Conservation (phyloP, 2,113 vertebrate genomes). For the Oreamnos americanus region DNA sequence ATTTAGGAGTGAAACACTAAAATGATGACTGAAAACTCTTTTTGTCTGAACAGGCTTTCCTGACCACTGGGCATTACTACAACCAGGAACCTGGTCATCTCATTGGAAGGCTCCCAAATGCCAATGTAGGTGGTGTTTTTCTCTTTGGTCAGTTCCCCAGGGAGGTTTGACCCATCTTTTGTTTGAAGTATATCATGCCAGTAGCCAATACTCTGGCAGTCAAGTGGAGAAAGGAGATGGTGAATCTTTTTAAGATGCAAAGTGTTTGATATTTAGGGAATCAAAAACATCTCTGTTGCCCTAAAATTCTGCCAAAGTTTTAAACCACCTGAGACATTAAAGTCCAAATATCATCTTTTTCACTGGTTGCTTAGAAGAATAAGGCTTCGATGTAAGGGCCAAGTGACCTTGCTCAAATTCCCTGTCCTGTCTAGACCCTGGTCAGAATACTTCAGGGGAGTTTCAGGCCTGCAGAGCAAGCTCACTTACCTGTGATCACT, state of each 20-base stretch:
- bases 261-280: neutral
- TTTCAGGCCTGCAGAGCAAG: neutral
- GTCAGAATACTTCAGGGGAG: neutral
- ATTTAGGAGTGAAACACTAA: neutral
- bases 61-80: neutral
- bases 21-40: neutral
- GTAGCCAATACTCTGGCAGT: neutral
- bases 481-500: neutral
- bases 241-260: neutral
- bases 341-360: neutral
- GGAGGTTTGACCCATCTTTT: neutral
- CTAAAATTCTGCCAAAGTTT: neutral
- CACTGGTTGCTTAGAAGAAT: neutral
- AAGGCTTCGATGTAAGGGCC: neutral
- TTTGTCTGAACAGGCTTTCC: neutral
- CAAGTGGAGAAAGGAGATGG: neutral
- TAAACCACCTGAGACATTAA: neutral
- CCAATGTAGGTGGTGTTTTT: neutral
- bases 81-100: neutral
- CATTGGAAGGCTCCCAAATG: neutral
- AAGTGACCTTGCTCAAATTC: neutral
- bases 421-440: neutral
- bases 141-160: neutral
- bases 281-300: neutral
- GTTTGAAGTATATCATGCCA: neutral